Conservation (phyloP, 2,888 invertebrate species). For the Apotomis betuletana region DNA sequence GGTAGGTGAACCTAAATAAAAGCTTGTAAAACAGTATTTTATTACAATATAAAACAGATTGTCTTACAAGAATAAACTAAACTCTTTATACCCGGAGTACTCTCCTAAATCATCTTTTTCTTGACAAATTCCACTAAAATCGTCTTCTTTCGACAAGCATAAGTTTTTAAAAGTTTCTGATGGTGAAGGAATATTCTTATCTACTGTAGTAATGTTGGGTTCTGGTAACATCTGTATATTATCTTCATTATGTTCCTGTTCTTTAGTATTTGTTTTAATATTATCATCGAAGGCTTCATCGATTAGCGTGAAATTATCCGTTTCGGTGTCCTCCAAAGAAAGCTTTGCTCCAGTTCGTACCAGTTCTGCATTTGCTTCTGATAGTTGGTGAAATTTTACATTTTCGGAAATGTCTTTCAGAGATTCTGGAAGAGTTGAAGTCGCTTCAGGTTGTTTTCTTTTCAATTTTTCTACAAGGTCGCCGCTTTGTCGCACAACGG, state of each 20-base stretch:
- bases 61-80: constrained; percentile 55
- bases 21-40: no score
- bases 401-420: constrained; percentile 44
- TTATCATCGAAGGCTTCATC: constrained; percentile 58
- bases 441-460: constrained; percentile 62
- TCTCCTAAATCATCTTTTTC: constrained; percentile 49
- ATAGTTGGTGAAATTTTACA: constrained; percentile 59
- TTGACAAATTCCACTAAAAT: constrained; percentile 52
- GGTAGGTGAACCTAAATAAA: no score
- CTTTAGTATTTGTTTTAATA: constrained; percentile 41
- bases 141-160: constrained; percentile 81
- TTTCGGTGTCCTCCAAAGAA: constrained; percentile 78
- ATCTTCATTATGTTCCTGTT: constrained; percentile 57
- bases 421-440: constrained; percentile 36
- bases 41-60: not conserved
- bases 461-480: constrained; percentile 80
- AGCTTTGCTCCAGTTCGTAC: constrained; percentile 75
- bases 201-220: constrained; percentile 56
- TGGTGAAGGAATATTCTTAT: constrained; percentile 85
- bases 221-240: constrained; percentile 51
- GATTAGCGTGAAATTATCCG: constrained; percentile 72
- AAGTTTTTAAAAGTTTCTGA: constrained; percentile 86
- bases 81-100: constrained; percentile 55
- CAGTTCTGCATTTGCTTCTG: constrained; percentile 74
- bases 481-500: constrained; percentile 77